phyloP scores from a whole-genome alignment of 2,113 vertebrate genomes.

The Macquaria australasica region DNA sequence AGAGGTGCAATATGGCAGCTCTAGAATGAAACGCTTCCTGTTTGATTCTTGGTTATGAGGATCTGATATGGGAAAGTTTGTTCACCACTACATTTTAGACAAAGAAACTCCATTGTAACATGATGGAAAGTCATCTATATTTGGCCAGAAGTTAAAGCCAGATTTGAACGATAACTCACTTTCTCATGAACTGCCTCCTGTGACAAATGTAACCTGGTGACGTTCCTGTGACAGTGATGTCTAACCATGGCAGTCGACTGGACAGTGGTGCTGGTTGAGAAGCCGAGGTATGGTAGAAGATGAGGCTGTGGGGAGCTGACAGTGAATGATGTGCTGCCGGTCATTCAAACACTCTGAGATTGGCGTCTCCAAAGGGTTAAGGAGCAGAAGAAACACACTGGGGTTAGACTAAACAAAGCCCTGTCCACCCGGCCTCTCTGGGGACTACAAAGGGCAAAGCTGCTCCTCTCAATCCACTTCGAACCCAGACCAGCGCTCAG shows the following conservation, averaged over 20 bases:
- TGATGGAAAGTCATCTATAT: not conserved
- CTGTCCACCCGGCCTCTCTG: slow-evolving; percentile 73
- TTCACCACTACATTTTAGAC: not conserved
- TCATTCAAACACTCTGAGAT: slow-evolving; percentile 86
- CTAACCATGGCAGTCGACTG: not conserved
- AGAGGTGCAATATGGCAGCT: not conserved
- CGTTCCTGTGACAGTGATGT: not conserved
- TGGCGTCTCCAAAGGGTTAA: slow-evolving; percentile 89
- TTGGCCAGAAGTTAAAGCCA: not conserved
- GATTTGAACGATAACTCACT: not conserved
- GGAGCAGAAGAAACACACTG: slow-evolving; percentile 78
- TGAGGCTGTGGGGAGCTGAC: slow-evolving; percentile 83
- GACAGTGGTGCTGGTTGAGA: not conserved
- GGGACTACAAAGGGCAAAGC: slow-evolving; percentile 56
- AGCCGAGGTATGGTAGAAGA: not conserved
- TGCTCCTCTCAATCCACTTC: slow-evolving; percentile 36
- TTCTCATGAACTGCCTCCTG: not conserved
- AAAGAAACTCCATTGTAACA: not conserved
- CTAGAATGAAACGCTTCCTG: not conserved
- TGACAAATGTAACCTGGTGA: not conserved
- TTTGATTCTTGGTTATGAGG: not conserved
- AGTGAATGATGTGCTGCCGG: slow-evolving; percentile 88
- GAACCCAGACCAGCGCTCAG: slow-evolving; percentile 12
- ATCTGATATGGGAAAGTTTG: not conserved
- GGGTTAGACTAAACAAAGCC: slow-evolving; percentile 85